Conservation (phyloP, 2,797 vertebrate genomes). For the Manis pentadactyla region DNA sequence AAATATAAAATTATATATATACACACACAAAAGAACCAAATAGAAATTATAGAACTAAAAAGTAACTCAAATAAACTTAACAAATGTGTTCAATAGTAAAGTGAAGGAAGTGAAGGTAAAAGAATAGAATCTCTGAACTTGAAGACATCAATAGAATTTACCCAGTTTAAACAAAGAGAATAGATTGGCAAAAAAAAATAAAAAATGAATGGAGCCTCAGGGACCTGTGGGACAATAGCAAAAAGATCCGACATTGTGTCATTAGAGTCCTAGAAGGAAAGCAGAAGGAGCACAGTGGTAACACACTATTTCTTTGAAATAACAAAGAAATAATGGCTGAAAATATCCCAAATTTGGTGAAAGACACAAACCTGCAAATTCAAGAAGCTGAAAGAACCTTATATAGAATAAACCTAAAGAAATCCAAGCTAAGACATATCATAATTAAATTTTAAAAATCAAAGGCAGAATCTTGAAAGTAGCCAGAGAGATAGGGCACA, state of each 20-base stretch:
- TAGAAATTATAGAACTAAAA: neutral
- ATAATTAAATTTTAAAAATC: neutral
- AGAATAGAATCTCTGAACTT: neutral
- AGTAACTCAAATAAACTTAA: neutral
- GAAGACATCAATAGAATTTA: neutral
- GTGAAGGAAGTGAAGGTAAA: neutral
- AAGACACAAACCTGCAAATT: constrained; percentile 6
- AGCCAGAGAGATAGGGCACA: neutral
- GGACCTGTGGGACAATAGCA: neutral
- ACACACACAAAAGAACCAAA: neutral
- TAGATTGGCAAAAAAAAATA: neutral
- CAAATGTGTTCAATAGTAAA: neutral
- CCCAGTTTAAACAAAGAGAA: neutral
- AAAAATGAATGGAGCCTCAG: neutral
- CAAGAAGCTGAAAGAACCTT: neutral
- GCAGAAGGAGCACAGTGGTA: neutral
- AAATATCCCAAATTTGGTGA: neutral
- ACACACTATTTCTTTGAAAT: neutral
- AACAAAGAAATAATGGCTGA: neutral
- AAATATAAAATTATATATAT: no score
- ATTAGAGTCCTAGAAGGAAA: neutral
- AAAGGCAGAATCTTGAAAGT: neutral
- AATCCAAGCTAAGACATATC: neutral
- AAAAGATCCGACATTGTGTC: neutral
- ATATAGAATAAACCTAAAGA: neutral